phyloP scores from a whole-genome alignment of 2,888 invertebrate species.

The Abrostola tripartita region DNA sequence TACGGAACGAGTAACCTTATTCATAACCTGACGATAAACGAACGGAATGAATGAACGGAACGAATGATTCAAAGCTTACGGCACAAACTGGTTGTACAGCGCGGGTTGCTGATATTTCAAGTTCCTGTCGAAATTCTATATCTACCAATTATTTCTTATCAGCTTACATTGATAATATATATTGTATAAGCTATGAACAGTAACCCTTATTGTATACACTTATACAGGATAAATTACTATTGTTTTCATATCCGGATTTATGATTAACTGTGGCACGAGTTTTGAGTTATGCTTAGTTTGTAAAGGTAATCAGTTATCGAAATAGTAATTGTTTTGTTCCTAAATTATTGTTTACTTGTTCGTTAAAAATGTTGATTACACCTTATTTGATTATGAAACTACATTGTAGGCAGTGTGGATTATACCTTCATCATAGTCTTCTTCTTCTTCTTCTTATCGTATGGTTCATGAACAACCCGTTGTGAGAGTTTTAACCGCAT shows the following conservation, averaged over 20 bases:
- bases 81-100: not conserved
- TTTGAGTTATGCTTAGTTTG: not conserved
- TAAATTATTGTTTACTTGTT: too few relatives aligned
- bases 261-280: not conserved
- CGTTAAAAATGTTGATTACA: too few relatives aligned
- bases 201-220: not conserved
- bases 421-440: too few relatives aligned
- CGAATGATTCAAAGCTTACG: not conserved
- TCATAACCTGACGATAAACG: too few relatives aligned
- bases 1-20: too few relatives aligned
- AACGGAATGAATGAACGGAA: conserved; percentile 2
- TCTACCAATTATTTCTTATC: not conserved
- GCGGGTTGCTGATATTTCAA: not conserved
- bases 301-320: not conserved
- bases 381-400: too few relatives aligned
- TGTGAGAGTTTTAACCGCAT: too few relatives aligned
- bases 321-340: too few relatives aligned
- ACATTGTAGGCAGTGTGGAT: too few relatives aligned
- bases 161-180: not conserved
- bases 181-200: not conserved
- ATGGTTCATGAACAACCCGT: too few relatives aligned
- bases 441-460: too few relatives aligned
- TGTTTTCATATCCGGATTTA: not conserved
- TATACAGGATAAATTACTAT: not conserved
- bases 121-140: too few relatives aligned